Conservation (phyloP, 2,797 vertebrate species). For the Hydrocynus forskahlii region DNA sequence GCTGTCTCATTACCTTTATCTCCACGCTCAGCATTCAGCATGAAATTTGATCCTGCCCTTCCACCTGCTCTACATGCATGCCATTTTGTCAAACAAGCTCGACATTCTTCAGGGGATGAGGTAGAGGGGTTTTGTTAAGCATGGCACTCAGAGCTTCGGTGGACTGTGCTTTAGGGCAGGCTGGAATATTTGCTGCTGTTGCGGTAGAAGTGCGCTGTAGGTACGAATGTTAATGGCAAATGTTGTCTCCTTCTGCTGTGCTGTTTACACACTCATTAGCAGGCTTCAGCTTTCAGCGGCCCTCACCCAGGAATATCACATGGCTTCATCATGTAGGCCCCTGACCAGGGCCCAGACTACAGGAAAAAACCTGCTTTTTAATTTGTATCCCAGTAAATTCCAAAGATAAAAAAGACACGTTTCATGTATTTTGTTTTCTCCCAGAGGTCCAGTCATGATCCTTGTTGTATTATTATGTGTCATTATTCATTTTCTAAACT, state of each 20-base stretch:
- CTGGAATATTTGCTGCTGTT: slow-evolving; percentile 46
- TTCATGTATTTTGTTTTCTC: no score
- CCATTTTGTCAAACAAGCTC: slow-evolving; percentile 61
- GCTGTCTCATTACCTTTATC: slow-evolving; percentile 66
- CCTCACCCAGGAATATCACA: slow-evolving; percentile 32
- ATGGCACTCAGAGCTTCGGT: slow-evolving; percentile 41
- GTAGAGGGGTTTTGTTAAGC: slow-evolving; percentile 54
- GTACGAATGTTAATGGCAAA: slow-evolving; percentile 41
- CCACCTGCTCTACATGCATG: slow-evolving; percentile 60
- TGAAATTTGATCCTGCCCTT: slow-evolving; percentile 61
- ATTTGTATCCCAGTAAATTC: slow-evolving; percentile 6
- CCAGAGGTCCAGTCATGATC: no score
- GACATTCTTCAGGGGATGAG: slow-evolving; percentile 51
- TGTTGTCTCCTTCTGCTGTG: slow-evolving; percentile 37
- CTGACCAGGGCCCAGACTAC: slow-evolving; percentile 21
- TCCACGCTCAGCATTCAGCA: slow-evolving; percentile 53
- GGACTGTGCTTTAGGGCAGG: slow-evolving; percentile 46
- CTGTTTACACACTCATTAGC: slow-evolving; percentile 55
- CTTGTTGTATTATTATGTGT: no score
- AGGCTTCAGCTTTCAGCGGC: slow-evolving; percentile 37
- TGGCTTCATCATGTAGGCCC: slow-evolving; percentile 26
- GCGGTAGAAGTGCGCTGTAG: slow-evolving; percentile 36
- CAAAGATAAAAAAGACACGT: background rate
- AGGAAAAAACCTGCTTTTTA: background rate
- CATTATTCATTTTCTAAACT: no score